Base-by-base conservation (phyloP, 2,113 vertebrate genomes). In the Anguilla japonica region DNA sequence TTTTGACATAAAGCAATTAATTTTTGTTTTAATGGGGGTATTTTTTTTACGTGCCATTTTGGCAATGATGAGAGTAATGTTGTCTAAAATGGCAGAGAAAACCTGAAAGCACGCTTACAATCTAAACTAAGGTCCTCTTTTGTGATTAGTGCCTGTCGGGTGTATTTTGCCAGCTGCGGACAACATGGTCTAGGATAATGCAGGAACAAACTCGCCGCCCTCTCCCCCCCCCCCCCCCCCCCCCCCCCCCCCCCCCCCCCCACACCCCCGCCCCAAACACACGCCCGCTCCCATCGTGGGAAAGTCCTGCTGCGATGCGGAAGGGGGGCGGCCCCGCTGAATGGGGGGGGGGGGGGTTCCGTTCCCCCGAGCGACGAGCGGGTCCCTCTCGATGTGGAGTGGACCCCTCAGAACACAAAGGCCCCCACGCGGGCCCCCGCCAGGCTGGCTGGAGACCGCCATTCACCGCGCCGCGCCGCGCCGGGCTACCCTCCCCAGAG, bases 341-440 rank as follows among this genome's bases (percentile, higher is more conserved):
- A 95, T 92, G 91, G 90, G 91, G 87, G 34, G 34, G 34, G 34
- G 34, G 34, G 34, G 34, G 82, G 87, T 91, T 93, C 92, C 94
- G 93, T 95, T 95, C 91, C 84, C 89, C 91, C 90, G 92, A n/a
- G 91, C 92, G 93, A 92, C 89, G 89, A 93, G 93, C 90, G 91
- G 93, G 87, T 34, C 83, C 90, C 92, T 94, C 93, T 94, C 92
- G 87, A 93, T 91, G 90, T 94, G 94, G 93, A 95, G 92, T 94
- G 92, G 92, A 91, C 90, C 91, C 91, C 80, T 2, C 85, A 14
- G 20, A 88, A 94, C 94, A 95, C 93, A 94, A 93, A 92, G 80
- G 81, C 92, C 71, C 34, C 93, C 90, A 94, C 91, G 93, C 91
- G 93, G 90, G 88, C 92, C 90, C 84, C 90, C 84, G 26, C 15